Conservation (phyloP, 64 coral and sea anemone genomes). For the Montipora sp. region DNA sequence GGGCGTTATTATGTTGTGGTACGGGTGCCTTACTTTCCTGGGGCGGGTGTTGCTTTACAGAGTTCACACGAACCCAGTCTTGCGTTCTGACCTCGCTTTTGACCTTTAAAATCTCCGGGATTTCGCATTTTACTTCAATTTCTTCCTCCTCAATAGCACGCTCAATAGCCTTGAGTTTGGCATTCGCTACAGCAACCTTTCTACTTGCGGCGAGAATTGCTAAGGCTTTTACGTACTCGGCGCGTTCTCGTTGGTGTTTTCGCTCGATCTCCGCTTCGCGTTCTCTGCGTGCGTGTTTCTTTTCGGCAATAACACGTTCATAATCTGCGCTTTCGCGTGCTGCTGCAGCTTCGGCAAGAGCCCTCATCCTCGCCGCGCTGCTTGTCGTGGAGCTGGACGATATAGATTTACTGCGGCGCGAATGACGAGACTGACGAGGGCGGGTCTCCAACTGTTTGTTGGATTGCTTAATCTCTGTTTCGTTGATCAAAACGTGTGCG, state of each 20-base stretch:
- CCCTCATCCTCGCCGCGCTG: slow-evolving; percentile 1
- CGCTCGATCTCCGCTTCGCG: slow-evolving; percentile 35
- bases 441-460: slow-evolving; percentile 42
- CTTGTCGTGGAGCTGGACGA: neutral
- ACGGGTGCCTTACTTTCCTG: neutral
- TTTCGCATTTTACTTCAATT: neutral
- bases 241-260: slow-evolving; percentile 4
- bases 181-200: slow-evolving; percentile 49
- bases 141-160: slow-evolving; percentile 39
- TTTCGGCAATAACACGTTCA: slow-evolving; percentile 42
- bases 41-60: neutral
- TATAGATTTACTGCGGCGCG: neutral
- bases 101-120: neutral
- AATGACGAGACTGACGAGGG: neutral
- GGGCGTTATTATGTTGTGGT: neutral
- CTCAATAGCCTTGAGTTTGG: slow-evolving; percentile 59
- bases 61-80: neutral
- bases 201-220: slow-evolving; percentile 20
- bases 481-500: neutral
- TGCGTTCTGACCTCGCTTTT: slow-evolving; percentile 7
- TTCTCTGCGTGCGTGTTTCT: slow-evolving; percentile 28
- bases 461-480: slow-evolving; percentile 22
- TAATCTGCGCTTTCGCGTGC: slow-evolving; percentile 20
- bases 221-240: slow-evolving; percentile 7
- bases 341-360: neutral